Percentiles rank a stretch among this genome's conserved stretches.
Conservation (phyloP, 1,140 invertebrate genomes). For the Tetranychus urticae region DNA sequence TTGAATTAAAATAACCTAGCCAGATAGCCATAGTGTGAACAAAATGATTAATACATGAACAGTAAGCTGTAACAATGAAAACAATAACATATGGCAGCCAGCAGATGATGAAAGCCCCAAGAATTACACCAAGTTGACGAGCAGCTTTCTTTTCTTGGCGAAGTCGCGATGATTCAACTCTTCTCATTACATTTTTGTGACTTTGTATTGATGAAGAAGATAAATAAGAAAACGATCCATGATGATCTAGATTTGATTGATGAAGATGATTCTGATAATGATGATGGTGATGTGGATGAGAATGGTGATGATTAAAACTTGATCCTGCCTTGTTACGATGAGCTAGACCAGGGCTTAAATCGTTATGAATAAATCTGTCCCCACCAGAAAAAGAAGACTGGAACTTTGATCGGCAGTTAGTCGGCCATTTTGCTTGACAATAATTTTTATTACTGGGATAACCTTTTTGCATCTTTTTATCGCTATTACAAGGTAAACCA, state of each 20-base stretch:
- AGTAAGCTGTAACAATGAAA: slow-evolving; percentile 35
- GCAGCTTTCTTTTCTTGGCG: slow-evolving; percentile 36
- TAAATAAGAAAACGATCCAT: neutral
- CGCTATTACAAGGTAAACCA: no score
- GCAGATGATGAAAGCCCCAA: slow-evolving; percentile 36
- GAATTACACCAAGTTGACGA: slow-evolving; percentile 35
- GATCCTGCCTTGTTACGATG: no score
- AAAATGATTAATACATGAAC: slow-evolving; percentile 23
- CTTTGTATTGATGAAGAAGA: neutral
- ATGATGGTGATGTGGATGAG: neutral
- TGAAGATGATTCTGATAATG: neutral
- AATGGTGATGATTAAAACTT: neutral
- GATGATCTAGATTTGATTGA: neutral
- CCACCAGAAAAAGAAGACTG: no score
- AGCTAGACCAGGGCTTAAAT: no score
- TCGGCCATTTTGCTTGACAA: no score
- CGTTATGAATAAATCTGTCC: no score
- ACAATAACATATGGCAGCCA: slow-evolving; percentile 38
- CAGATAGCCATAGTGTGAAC: slow-evolving; percentile 27
- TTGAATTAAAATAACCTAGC: slow-evolving; percentile 31
- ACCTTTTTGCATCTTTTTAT: no score
- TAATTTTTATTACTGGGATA: no score
- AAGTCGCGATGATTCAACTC: slow-evolving; percentile 13
- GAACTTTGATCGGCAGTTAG: no score
- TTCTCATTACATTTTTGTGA: slow-evolving; percentile 3